These are phyloP conservation scores for Odocoileus hemionus DNA, from an alignment of 2,113 vertebrate genomes.

Conservation along the genomic window DNA sequence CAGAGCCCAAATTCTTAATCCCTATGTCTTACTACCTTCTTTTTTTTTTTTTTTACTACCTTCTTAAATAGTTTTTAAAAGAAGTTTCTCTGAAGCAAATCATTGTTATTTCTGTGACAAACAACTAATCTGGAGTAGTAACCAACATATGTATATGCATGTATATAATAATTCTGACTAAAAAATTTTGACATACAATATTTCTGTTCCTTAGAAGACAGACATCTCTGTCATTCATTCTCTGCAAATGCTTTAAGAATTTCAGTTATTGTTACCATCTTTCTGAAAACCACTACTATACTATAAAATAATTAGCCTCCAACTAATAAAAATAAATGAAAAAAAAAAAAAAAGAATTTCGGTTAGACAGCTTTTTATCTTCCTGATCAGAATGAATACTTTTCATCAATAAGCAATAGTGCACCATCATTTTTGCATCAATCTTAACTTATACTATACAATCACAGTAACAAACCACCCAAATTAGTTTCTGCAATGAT, in stretches of 20 bases:
- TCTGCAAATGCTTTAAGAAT: background rate
- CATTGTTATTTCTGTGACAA: background rate
- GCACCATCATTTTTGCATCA: background rate
- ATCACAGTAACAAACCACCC: background rate
- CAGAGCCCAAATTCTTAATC: background rate
- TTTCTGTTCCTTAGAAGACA: background rate
- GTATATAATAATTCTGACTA: background rate
- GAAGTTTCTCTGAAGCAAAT: background rate
- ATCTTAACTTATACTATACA: constrained; percentile 1
- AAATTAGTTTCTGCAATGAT: background rate
- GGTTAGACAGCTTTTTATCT: background rate
- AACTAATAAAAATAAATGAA: no score
- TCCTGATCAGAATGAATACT: constrained; percentile 18
- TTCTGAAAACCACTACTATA: no score
- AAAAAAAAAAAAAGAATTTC: background rate
- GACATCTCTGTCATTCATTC: background rate
- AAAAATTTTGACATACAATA: background rate
- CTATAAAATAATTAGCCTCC: no score
- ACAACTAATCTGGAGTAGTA: background rate
- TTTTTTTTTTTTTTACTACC: background rate
- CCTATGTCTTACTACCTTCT: background rate
- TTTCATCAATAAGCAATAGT: background rate
- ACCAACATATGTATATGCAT: background rate
- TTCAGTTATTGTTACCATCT: background rate
- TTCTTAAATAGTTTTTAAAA: background rate